Evolutionary conservation across 2,797 vertebrate species (phyloP).

Genomic region (Bufotes viridis): DNA sequence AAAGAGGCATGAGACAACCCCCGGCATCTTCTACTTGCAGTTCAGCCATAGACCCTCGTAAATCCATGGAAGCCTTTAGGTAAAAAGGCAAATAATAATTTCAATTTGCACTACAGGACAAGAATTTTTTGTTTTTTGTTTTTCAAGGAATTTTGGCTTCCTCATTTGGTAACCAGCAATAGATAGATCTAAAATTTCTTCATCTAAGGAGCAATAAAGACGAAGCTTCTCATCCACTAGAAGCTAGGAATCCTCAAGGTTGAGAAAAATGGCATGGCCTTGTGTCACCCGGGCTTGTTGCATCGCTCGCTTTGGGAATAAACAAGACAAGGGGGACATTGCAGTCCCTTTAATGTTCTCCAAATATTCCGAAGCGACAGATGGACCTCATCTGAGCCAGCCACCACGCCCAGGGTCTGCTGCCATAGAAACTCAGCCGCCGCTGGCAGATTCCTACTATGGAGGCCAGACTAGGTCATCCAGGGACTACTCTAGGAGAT

Average conservation of each 20-base stretch:
- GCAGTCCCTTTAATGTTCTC: constrained; percentile 93
- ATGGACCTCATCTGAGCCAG: constrained; percentile 79
- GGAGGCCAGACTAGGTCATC: constrained; percentile 65
- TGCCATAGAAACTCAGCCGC: constrained; percentile 78
- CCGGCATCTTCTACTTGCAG: not conserved
- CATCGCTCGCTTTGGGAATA: constrained; percentile 97
- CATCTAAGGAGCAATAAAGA: not conserved
- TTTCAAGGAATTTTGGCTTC: not conserved
- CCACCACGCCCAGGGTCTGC: constrained; percentile 70
- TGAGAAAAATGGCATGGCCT: constrained; percentile 90
- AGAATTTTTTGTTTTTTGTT: not conserved
- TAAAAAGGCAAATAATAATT: not conserved
- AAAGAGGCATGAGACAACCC: constrained; percentile 25
- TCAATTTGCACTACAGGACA: constrained; percentile 5
- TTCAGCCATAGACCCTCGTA: not conserved
- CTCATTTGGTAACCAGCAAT: constrained; percentile 1
- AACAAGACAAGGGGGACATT: constrained; percentile 96
- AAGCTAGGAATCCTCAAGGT: constrained; percentile 1
- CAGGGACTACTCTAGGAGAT: constrained; percentile 19
- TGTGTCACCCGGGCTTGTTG: constrained; percentile 97
- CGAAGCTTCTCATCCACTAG: not conserved
- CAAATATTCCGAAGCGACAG: constrained; percentile 91
- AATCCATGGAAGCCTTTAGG: not conserved
- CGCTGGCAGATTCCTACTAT: constrained; percentile 60
- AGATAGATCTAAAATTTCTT: not conserved